Evolutionary conservation across 2,888 invertebrate species (phyloP), one percentile per base, ranked within the genome.

Genomic region (Druceiella hillmani): DNA sequence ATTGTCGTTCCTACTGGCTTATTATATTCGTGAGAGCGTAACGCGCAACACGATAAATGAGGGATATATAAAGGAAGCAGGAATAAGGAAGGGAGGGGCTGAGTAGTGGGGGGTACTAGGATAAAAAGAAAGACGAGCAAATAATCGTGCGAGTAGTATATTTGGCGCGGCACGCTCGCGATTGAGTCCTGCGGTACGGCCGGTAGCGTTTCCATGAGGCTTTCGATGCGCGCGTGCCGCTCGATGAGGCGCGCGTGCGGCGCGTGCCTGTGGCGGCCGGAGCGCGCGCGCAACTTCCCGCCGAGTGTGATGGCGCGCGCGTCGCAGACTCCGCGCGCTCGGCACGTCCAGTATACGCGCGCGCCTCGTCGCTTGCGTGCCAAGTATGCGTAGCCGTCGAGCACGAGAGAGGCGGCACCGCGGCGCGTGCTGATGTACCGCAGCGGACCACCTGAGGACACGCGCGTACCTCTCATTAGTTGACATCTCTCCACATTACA

Each of bases 301-400:
- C 56, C 55, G 16, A 51, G 43, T 27, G 70, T 70, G 48, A 66
- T 57, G 3, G 68, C 70, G 33, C 63, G 58, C 11, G 69, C 69
- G 5, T 45, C 45, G 48, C 70, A 70, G 22, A 53, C 54, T 31
- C 68, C 64, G 29, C 55, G 34, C 13, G 20, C 53, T 17, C 65
- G 58, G 47, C 70, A 70, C 40, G 62, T 57, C 70, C 70, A 70
- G 53, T 72, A 72, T 3, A 69, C 66, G 36, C 66, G 60, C 10
- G 57, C 43, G 28, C 64, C 66, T 37, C 72, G 63, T 11, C 63
- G 58, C 53, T 68, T 70, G 40, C 69, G 67, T 28, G 62, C 67
- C 48, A 65, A 58, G 52, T 54, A 71, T 25, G 58, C 59, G 47
- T 57, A 59, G 13, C 66, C 71, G 36, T 57, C 62, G 41, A 71